Evolutionary conservation across 2,113 vertebrate genomes (phyloP).

Genomic region (Geothlypis trichas): DNA sequence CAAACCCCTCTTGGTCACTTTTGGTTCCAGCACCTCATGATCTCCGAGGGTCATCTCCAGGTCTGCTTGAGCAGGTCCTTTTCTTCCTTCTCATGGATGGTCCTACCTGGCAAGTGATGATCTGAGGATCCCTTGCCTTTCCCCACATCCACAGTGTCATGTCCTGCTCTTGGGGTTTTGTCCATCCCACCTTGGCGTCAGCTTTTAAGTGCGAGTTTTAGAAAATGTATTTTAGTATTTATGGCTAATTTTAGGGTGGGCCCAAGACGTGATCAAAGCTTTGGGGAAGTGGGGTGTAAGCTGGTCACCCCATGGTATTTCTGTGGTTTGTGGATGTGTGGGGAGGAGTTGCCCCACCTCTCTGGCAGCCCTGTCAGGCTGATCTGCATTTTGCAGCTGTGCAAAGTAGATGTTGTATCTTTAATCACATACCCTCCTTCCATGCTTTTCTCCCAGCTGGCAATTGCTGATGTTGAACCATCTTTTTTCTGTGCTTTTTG

Average conservation of each 20-base stretch:
- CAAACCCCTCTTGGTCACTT: neutral
- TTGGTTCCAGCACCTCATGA: neutral
- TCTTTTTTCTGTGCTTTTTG: neutral
- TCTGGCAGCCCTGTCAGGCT: neutral
- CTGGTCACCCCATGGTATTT: neutral
- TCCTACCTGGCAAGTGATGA: neutral
- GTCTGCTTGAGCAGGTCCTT: neutral
- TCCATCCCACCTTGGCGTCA: fast-evolving
- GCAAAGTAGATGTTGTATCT: neutral
- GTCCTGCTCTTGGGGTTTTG: neutral
- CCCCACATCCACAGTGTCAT: too few species aligned
- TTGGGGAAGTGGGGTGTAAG: neutral
- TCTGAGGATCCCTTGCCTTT: neutral
- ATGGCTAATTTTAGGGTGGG: neutral
- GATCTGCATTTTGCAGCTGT: neutral
- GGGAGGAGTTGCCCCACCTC: too few species aligned
- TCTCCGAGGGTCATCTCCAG: too few species aligned
- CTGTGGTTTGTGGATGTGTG: neutral
- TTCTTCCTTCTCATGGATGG: neutral
- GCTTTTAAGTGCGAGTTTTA: neutral
- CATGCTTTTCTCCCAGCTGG: neutral
- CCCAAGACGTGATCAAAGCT: fast-evolving
- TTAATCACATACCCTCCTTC: neutral
- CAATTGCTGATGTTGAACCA: neutral
- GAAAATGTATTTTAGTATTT: neutral